Evolutionary conservation across 2,888 invertebrate genomes (phyloP).

Genomic region (Drosophila subsilvestris): DNA sequence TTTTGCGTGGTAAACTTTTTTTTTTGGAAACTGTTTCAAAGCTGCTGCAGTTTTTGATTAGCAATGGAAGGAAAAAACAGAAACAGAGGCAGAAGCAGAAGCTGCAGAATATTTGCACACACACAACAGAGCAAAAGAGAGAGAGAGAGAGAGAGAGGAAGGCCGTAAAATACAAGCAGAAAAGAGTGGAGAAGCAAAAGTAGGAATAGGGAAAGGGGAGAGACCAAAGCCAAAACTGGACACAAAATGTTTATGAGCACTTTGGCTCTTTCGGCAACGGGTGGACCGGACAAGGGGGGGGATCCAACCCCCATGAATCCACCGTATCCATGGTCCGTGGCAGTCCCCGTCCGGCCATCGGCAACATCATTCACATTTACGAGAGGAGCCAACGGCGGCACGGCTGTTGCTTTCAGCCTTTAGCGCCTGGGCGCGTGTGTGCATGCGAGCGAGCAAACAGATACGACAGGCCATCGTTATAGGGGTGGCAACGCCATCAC

Average conservation of each 20-base stretch:
- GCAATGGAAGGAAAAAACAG: slow-evolving; percentile 13
- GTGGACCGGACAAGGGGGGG: neutral
- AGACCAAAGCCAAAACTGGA: slow-evolving; percentile 33
- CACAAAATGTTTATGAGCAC: slow-evolving; percentile 74
- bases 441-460: neutral
- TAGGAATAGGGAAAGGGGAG: neutral
- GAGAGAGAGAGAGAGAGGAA: neutral
- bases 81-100: neutral
- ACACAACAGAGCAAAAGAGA: neutral
- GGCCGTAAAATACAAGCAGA: slow-evolving; percentile 21
- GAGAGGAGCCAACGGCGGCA: slow-evolving; percentile 36
- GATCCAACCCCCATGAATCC: neutral
- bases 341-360: slow-evolving; percentile 66
- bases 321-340: slow-evolving; percentile 2
- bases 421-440: neutral
- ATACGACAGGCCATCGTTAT: neutral
- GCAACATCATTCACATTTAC: slow-evolving; percentile 77
- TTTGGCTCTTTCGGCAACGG: slow-evolving; percentile 62
- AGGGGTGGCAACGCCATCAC: neutral
- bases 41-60: slow-evolving; percentile 38
- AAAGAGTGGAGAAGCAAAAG: neutral
- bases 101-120: slow-evolving; percentile 28
- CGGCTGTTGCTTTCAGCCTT: slow-evolving; percentile 60
- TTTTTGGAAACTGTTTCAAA: slow-evolving; percentile 34
- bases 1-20: neutral